These are phyloP conservation scores for Hipparchia semele DNA, from an alignment of 2,888 invertebrate genomes.

Conservation along the genomic window DNA sequence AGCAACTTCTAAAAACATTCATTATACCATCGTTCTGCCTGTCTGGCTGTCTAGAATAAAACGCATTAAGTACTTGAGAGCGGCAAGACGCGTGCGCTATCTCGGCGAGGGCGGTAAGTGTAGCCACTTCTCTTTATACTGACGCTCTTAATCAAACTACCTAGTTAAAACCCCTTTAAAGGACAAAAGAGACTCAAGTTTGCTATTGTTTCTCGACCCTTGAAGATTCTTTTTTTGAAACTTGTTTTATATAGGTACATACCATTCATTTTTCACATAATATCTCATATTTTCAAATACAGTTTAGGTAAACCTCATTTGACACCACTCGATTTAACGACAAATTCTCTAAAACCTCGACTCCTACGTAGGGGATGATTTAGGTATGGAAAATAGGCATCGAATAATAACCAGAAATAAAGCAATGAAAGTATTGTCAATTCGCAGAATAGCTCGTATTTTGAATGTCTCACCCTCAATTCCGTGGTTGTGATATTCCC, in stretches of 20 bases:
- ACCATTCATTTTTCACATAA: too few species aligned
- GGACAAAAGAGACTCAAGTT: slow-evolving; percentile 32
- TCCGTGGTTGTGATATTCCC: slow-evolving; percentile 16
- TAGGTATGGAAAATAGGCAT: too few species aligned
- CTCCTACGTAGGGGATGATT: too few species aligned
- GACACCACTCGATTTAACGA: too few species aligned
- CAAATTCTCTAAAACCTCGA: too few species aligned
- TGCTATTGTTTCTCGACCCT: slow-evolving; percentile 18
- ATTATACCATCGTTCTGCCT: slow-evolving; percentile 27
- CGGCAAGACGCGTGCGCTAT: slow-evolving; percentile 60
- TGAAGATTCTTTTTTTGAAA: slow-evolving; percentile 3
- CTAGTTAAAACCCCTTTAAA: slow-evolving; percentile 37
- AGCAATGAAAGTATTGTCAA: neutral
- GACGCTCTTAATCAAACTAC: slow-evolving; percentile 55
- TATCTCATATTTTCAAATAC: too few species aligned
- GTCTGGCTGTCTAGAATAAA: slow-evolving; percentile 46
- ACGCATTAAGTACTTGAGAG: slow-evolving; percentile 41
- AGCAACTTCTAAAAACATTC: neutral
- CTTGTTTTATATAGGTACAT: too few species aligned
- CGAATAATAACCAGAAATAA: neutral
- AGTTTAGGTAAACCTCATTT: too few species aligned
- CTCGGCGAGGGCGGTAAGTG: slow-evolving; percentile 48
- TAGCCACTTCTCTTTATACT: slow-evolving; percentile 45
- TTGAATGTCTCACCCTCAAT: slow-evolving; percentile 17
- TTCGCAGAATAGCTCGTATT: neutral